Conservation (phyloP, 2,888 invertebrate species). For the Acrocyrtus sp. region DNA sequence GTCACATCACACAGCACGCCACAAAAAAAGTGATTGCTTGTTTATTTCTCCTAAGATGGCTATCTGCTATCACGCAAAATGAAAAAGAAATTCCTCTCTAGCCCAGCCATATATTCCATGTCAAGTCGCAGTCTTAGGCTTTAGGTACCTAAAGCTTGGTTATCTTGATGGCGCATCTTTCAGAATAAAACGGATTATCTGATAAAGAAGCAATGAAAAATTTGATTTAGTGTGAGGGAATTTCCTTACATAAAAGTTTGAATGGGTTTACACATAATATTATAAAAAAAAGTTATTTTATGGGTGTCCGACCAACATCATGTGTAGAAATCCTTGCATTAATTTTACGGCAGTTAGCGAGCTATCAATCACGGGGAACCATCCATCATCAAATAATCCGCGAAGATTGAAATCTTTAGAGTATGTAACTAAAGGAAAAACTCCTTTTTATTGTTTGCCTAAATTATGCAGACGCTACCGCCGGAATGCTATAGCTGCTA, state of each 20-base stretch:
- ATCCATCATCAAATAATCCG: constrained; percentile 17
- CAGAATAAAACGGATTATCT: constrained; percentile 22
- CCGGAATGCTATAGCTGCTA: too few relatives aligned
- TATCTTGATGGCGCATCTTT: constrained; percentile 24
- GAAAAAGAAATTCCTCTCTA: not conserved
- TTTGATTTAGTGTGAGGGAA: not conserved
- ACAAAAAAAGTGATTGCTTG: constrained; percentile 5
- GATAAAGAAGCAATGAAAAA: constrained; percentile 15
- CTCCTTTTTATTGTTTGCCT: too few relatives aligned
- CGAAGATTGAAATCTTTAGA: constrained; percentile 12
- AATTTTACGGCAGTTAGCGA: constrained; percentile 13
- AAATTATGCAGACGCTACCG: too few relatives aligned
- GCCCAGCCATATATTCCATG: too few relatives aligned
- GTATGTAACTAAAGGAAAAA: too few relatives aligned
- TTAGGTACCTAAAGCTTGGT: not conserved
- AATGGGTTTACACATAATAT: too few relatives aligned
- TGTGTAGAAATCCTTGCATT: not conserved
- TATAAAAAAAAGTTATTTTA: too few relatives aligned
- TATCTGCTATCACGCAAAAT: not conserved
- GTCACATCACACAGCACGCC: constrained; percentile 8
- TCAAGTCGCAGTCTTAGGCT: not conserved
- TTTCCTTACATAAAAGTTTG: too few relatives aligned
- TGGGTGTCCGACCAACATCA: too few relatives aligned
- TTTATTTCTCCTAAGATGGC: not conserved
- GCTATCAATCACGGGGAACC: constrained; percentile 15